A percentile compares a stretch with the other conserved stretches of the same genome.
Conservation (phyloP, 2,888 invertebrate genomes). For the Aleiodes leptofemur region DNA sequence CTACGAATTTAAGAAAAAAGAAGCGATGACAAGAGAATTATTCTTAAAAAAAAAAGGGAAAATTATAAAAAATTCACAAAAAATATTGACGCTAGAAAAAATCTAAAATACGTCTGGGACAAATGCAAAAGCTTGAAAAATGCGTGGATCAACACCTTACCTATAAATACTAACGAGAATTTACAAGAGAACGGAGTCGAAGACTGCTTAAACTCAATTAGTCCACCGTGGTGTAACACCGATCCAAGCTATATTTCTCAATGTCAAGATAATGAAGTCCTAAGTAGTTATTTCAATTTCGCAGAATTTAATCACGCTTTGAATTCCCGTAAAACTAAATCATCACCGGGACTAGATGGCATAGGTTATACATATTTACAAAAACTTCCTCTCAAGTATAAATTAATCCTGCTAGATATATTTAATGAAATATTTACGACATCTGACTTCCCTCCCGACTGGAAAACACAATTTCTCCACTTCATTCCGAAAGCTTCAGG, state of each 20-base stretch:
- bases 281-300: conserved; percentile 39
- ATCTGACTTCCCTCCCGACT: conserved; percentile 31
- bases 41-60: conserved; percentile 1
- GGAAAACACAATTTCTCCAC: conserved; percentile 46
- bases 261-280: not conserved
- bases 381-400: conserved; percentile 44
- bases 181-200: not conserved
- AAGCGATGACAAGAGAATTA: conserved; percentile 14
- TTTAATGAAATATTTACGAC: conserved; percentile 47
- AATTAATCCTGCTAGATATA: conserved; percentile 50
- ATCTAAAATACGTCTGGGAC: conserved; percentile 45
- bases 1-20: conserved; percentile 40
- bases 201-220: conserved; percentile 28
- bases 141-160: conserved; percentile 39
- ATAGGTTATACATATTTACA: conserved; percentile 47
- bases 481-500: conserved; percentile 52
- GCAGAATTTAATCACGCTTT: conserved; percentile 49
- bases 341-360: conserved; percentile 52
- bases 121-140: conserved; percentile 47
- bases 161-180: not conserved
- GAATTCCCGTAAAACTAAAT: conserved; percentile 40
- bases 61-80: conserved; percentile 4
- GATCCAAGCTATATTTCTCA: conserved; percentile 19
- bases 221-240: conserved; percentile 35
- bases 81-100: conserved; percentile 10